These are phyloP conservation scores for Trissolcus japonicus DNA, from an alignment of 2,888 invertebrate genomes.

Conservation along the genomic window DNA sequence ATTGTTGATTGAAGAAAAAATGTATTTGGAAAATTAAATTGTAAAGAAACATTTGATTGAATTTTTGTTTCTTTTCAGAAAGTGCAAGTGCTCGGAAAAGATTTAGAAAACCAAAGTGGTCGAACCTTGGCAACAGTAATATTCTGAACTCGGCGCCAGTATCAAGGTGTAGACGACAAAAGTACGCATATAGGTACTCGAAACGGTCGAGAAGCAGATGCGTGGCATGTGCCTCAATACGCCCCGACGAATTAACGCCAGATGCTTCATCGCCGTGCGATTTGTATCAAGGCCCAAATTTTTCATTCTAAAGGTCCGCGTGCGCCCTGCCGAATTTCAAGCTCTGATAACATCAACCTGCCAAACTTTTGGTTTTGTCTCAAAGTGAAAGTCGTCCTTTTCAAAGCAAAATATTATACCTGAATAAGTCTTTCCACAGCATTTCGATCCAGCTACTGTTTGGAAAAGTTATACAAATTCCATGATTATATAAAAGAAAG, in stretches of 20 bases:
- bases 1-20: too few relatives aligned
- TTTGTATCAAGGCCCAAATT: slow-evolving; percentile 58
- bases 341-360: slow-evolving; percentile 48
- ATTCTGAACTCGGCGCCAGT: slow-evolving; percentile 57
- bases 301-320: slow-evolving; percentile 62
- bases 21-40: too few relatives aligned
- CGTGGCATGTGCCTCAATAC: slow-evolving; percentile 72
- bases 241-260: slow-evolving; percentile 68
- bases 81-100: slow-evolving; percentile 1
- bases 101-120: neutral
- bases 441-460: too few relatives aligned
- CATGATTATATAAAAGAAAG: too few relatives aligned
- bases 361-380: slow-evolving; percentile 29
- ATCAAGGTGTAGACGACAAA: slow-evolving; percentile 70
- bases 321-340: slow-evolving; percentile 55
- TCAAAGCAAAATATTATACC: neutral
- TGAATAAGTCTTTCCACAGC: too few relatives aligned
- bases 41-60: too few relatives aligned
- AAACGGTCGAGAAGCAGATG: slow-evolving; percentile 70
- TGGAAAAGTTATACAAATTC: too few relatives aligned
- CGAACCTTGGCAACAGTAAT: slow-evolving; percentile 67
- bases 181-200: slow-evolving; percentile 62
- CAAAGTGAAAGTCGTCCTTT: slow-evolving; percentile 31
- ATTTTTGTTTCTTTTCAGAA: too few relatives aligned
- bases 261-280: slow-evolving; percentile 74